Evolutionary conservation across 2,888 invertebrate genomes (phyloP).

Genomic region (Anorthoa munda): DNA sequence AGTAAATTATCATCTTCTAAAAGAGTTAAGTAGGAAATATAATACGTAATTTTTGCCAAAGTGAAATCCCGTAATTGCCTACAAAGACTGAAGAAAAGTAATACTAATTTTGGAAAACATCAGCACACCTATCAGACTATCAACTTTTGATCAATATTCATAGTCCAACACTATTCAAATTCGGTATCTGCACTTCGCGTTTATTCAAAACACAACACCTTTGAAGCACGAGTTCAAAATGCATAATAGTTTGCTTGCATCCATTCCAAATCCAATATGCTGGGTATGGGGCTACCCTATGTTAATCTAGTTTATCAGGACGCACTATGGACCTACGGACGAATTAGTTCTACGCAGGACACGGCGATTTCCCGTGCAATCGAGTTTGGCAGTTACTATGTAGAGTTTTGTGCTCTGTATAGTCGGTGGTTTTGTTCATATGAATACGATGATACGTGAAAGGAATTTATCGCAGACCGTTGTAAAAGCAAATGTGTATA

Average conservation of each 20-base stretch:
- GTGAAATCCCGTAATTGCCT: neutral
- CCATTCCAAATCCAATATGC: neutral
- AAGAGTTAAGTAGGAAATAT: neutral
- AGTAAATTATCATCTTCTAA: neutral
- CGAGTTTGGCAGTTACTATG: conserved; percentile 17
- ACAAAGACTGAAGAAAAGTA: neutral
- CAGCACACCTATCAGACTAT: no score
- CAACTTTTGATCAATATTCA: neutral
- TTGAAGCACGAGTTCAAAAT: neutral
- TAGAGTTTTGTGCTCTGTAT: conserved; percentile 14
- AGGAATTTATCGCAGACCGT: neutral
- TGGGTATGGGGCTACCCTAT: neutral
- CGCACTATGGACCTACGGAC: neutral
- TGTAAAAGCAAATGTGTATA: neutral
- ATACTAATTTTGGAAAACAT: neutral
- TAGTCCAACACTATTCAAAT: neutral
- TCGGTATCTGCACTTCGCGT: neutral
- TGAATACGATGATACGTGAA: neutral
- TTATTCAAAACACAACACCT: neutral
- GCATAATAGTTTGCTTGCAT: conserved; percentile 1
- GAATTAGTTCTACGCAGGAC: conserved; percentile 21
- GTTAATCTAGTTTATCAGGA: conserved; percentile 44
- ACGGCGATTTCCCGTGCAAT: conserved; percentile 23
- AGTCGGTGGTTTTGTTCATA: neutral
- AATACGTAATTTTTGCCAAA: neutral